Conservation (phyloP, 2,113 vertebrate species). For the Oenanthe oenanthe region DNA sequence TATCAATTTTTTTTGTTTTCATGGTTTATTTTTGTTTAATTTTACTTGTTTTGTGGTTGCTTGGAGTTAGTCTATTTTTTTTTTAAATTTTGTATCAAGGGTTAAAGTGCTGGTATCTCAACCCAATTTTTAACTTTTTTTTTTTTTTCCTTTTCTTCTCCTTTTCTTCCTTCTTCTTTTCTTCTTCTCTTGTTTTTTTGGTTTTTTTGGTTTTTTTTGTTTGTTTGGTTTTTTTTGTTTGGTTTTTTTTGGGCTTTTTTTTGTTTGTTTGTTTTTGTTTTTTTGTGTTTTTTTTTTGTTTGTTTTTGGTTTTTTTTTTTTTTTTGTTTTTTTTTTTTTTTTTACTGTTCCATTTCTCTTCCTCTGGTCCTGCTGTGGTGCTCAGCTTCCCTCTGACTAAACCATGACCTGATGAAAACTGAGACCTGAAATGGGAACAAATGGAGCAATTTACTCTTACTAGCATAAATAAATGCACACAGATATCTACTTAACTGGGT, state of each 20-base stretch:
- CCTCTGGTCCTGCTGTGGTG: neutral
- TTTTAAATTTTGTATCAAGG: no score
- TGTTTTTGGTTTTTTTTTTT: no score
- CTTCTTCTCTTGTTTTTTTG: no score
- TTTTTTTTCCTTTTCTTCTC: no score
- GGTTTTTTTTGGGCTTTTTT: no score
- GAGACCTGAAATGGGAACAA: neutral
- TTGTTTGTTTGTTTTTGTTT: no score
- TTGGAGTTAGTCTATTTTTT: neutral
- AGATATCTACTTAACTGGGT: no score
- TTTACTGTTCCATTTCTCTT: neutral
- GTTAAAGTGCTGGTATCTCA: neutral
- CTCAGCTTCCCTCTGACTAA: neutral
- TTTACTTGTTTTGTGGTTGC: neutral
- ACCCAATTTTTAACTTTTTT: neutral
- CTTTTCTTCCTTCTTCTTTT: no score
- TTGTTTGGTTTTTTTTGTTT: no score
- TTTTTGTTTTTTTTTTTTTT: no score
- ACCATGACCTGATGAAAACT: neutral
- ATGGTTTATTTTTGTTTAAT: neutral
- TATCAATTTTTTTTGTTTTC: accelerated
- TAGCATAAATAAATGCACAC: neutral
- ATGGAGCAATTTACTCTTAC: neutral
- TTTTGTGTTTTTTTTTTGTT: neutral
- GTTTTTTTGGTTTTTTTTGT: no score